Base-by-base conservation (phyloP, 2,888 invertebrate species). In the Epistrophella euchroma region DNA sequence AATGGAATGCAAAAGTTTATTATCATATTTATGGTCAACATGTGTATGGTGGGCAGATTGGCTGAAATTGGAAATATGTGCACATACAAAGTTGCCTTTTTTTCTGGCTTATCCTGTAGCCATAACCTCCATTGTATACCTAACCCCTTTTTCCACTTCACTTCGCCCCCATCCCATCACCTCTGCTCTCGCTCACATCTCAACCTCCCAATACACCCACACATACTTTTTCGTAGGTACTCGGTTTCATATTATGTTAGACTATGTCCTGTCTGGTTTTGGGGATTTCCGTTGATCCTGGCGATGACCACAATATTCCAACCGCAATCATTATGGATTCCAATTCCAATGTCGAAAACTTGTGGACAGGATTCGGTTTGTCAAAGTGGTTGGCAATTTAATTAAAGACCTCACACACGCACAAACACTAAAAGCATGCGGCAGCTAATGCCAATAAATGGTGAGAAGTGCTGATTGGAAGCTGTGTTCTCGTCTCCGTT, bases 1-100 rank as follows among this genome's bases (percentile, higher is more conserved):
- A 73, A 70, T 68, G 55, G 60, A 83, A 79, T 66, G 72, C 80
- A 43, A 80, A 85, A 79, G 75, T 85, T 85, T 80, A 85, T 80
- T 85, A 85, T 68, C 75, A 72, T 76, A 85, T 85, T 85, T 85
- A 85, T 52, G 84, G 84, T 80, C 76, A 80, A 73, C 66, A 85
- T 80, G 84, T 85, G 50, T 85, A 64, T 64, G 45, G 45, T 17
- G 72, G 80, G 75, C 60, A 80, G 66, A 47, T 80, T 77, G 72
- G 13, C 72, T 28, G 17, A 66, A 72, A 80, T 72, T 77, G 77
- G 37, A 72, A 82, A 60, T 77, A 72, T 47, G 72, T 76, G 71
- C 32, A 50, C 19, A 50, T 40, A 64, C 28, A 60, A 60, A 50
- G 66, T 68, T 68, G 37, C 37, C 50, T 9, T 80, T 55, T 80